These are phyloP conservation scores for Archilochus colubris DNA, from an alignment of 2,113 vertebrate genomes.

Conservation along the genomic window DNA sequence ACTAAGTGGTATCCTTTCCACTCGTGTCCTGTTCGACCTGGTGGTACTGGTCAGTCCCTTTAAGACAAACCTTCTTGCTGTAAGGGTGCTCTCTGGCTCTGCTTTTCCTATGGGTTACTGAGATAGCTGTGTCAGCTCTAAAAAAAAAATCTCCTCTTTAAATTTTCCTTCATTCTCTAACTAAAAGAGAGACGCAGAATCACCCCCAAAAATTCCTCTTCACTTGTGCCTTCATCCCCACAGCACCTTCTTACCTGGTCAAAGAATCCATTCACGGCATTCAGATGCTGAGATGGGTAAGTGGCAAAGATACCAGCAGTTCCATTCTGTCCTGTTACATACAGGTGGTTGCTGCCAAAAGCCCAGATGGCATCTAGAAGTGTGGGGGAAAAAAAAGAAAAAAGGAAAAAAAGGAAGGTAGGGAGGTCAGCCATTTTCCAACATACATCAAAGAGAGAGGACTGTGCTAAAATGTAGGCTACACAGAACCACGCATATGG, in stretches of 20 bases:
- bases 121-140: background rate
- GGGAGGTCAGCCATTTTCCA: background rate
- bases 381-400: background rate
- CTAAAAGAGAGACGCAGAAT: background rate
- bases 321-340: constrained; percentile 66
- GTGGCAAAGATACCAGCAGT: constrained; percentile 96
- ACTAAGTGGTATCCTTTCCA: background rate
- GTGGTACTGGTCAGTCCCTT: background rate
- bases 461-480: background rate
- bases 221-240: background rate
- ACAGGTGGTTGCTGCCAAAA: constrained; percentile 73
- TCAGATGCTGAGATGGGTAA: constrained; percentile 88
- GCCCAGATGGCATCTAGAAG: constrained; percentile 87
- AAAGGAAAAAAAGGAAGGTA: background rate
- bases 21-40: background rate
- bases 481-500: background rate
- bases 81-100: background rate
- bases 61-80: background rate
- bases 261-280: constrained; percentile 91
- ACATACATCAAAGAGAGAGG: background rate
- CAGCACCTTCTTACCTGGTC: constrained; percentile 85
- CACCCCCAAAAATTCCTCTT: background rate
- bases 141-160: background rate
- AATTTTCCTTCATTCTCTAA: background rate
- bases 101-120: background rate